Percentiles rank a stretch among this genome's conserved stretches.
phyloP scores from a whole-genome alignment of 2,888 invertebrate genomes.

The Lochmaea capreae region DNA sequence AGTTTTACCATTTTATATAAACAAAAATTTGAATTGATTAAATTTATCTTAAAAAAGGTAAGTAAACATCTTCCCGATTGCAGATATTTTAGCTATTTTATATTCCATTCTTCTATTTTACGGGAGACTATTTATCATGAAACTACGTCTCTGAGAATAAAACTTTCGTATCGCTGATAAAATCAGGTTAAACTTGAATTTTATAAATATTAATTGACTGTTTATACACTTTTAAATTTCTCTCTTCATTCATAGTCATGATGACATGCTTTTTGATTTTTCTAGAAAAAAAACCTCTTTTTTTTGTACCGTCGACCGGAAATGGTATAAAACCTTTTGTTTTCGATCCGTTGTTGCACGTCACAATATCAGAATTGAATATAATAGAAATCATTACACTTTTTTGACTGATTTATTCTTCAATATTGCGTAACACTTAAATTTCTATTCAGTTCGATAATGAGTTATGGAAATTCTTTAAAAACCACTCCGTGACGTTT shows the following conservation, averaged over 20 bases:
- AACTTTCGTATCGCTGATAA: conserved; percentile 7
- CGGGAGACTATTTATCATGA: background rate
- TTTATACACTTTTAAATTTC: conserved; percentile 6
- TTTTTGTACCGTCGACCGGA: background rate
- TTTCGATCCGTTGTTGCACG: background rate
- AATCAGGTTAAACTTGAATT: conserved; percentile 13
- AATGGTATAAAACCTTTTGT: background rate
- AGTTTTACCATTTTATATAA: too few relatives aligned
- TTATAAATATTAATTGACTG: background rate
- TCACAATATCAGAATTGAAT: background rate
- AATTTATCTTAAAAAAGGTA: too few relatives aligned
- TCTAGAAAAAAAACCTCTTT: background rate
- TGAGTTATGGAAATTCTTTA: too few relatives aligned
- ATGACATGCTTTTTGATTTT: conserved; percentile 1
- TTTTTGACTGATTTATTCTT: too few relatives aligned
- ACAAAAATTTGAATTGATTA: too few relatives aligned
- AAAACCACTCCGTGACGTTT: too few relatives aligned
- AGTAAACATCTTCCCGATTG: too few relatives aligned
- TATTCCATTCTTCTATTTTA: too few relatives aligned
- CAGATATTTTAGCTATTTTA: too few relatives aligned
- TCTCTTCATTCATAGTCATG: conserved; percentile 3
- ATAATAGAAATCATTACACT: background rate
- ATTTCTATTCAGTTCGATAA: too few relatives aligned
- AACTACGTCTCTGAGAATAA: background rate
- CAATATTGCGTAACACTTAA: background rate